Evolutionary conservation across 2,797 vertebrate genomes (phyloP).

Genomic region (Pipistrellus nathusii): DNA sequence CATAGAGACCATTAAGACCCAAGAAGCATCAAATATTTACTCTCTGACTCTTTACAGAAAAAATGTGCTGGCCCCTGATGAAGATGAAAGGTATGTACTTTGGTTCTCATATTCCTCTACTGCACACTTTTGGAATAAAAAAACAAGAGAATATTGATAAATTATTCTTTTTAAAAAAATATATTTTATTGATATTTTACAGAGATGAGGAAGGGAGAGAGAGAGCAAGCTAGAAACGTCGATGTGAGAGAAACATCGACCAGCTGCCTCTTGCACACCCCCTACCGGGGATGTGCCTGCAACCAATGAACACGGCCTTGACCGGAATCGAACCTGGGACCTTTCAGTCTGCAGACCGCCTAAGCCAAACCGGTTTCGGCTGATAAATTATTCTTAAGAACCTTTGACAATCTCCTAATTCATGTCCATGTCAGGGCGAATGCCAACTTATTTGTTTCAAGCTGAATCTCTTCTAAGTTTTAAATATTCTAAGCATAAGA

Average conservation of each 20-base stretch:
- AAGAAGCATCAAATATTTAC: not conserved
- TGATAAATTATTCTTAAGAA: not conserved
- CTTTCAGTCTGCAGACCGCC: too few species aligned
- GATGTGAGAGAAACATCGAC: too few species aligned
- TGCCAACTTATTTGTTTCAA: not conserved
- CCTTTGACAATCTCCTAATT: not conserved
- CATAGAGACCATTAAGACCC: not conserved
- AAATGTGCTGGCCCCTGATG: not conserved
- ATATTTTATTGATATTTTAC: too few species aligned
- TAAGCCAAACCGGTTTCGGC: too few species aligned
- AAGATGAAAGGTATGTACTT: not conserved
- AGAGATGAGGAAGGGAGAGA: too few species aligned
- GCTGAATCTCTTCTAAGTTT: not conserved
- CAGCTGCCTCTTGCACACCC: too few species aligned
- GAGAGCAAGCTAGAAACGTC: too few species aligned
- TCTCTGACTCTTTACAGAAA: not conserved
- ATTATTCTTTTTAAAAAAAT: not conserved
- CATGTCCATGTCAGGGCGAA: not conserved
- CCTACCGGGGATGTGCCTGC: too few species aligned
- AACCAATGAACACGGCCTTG: too few species aligned
- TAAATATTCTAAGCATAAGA: not conserved
- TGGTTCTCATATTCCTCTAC: not conserved
- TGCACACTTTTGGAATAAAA: not conserved
- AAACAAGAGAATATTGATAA: not conserved
- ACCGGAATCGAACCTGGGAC: too few species aligned